Percentiles rank a stretch among this genome's conserved stretches.
Conservation (phyloP, 2,888 invertebrate species). For the Gasteruption jaculator region DNA sequence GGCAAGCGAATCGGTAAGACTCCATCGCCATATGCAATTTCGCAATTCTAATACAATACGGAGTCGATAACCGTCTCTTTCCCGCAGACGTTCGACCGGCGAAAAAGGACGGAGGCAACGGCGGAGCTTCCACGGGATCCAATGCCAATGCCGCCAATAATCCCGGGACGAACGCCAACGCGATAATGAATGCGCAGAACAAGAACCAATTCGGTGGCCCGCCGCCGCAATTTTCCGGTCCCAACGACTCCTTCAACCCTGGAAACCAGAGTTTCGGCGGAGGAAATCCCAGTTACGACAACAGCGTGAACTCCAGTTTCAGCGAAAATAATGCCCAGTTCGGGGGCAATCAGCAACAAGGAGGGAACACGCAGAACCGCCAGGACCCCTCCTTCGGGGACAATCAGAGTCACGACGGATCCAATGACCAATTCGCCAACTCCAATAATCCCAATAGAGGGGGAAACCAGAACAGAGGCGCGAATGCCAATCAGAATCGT, state of each 20-base stretch:
- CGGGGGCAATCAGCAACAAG: constrained; percentile 20
- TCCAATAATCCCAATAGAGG: constrained; percentile 25
- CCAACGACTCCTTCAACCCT: constrained; percentile 34
- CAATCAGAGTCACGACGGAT: constrained; percentile 23
- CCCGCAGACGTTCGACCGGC: constrained; percentile 45
- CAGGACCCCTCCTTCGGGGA: constrained; percentile 30
- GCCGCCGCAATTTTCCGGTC: constrained; percentile 27
- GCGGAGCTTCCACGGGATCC: constrained; percentile 20
- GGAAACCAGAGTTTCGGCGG: constrained; percentile 34
- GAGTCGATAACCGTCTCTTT: constrained; percentile 7
- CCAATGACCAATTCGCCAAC: constrained; percentile 27
- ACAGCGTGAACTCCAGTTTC: constrained; percentile 28
- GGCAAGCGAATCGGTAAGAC: constrained; percentile 65
- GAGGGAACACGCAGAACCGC: constrained; percentile 13
- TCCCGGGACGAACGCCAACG: constrained; percentile 8
- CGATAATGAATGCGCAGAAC: constrained; percentile 9
- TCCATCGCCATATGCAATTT: neutral
- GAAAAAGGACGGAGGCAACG: constrained; percentile 37
- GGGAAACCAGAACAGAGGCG: constrained; percentile 23
- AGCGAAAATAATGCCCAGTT: constrained; percentile 28
- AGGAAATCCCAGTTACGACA: constrained; percentile 30
- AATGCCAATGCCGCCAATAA: constrained; percentile 7
- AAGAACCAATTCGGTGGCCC: constrained; percentile 40
- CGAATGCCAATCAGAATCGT: constrained; percentile 25
- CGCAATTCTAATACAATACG: constrained; percentile 6